A percentile compares a stretch with the other conserved stretches of the same genome.
Evolutionary conservation across 1,140 invertebrate species (phyloP).

Genomic region (Thalassaphorura encarpata): DNA sequence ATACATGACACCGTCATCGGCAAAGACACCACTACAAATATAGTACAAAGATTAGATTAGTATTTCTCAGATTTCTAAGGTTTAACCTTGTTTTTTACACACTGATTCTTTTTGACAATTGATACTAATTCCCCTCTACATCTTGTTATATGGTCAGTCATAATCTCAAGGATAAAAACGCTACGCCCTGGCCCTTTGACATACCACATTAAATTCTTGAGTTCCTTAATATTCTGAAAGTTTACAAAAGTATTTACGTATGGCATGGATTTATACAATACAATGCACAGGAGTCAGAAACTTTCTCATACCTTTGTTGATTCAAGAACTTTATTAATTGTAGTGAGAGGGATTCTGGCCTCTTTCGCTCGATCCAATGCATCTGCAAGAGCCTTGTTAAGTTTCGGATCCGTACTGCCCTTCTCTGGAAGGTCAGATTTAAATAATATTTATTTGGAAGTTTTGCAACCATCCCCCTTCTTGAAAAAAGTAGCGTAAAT

Average conservation of each 20-base stretch:
- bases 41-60: background rate
- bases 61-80: too few relatives aligned
- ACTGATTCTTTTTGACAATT: constrained; percentile 19
- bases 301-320: background rate
- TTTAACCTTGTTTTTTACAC: too few relatives aligned
- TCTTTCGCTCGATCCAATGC: constrained; percentile 12
- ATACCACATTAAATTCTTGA: background rate
- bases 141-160: constrained; percentile 3
- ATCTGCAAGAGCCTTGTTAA: constrained; percentile 16
- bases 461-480: background rate
- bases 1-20: background rate
- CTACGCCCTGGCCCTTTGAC: constrained; percentile 17
- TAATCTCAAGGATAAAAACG: constrained; percentile 11
- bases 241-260: background rate
- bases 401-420: constrained; percentile 20
- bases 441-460: too few relatives aligned
- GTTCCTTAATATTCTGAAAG: background rate
- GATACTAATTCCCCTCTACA: constrained; percentile 15
- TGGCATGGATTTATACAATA: background rate
- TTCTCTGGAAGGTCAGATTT: constrained; percentile 3
- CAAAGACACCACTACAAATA: background rate
- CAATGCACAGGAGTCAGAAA: background rate
- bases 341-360: constrained; percentile 14
- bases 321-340: constrained; percentile 10
- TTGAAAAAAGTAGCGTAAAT: background rate